phyloP scores from a whole-genome alignment of 1,140 invertebrate genomes.

The Listronotus oregonensis region DNA sequence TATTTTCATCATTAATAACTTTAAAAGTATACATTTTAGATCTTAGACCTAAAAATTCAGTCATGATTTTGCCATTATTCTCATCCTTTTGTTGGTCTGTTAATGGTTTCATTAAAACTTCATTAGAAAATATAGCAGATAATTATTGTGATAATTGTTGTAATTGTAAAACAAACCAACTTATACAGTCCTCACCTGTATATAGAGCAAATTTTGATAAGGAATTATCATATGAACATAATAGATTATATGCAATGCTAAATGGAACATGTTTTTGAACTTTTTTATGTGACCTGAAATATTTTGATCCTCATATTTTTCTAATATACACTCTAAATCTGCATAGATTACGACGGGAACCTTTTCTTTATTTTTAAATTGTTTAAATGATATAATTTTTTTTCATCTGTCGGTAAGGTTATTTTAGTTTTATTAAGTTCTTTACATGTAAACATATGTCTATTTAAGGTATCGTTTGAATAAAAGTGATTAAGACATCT shows the following conservation, averaged over 20 bases:
- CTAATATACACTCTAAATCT: constrained; percentile 49
- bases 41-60: too few species aligned
- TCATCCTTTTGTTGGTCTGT: constrained; percentile 5
- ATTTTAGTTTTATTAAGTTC: constrained; percentile 32
- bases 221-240: constrained; percentile 36
- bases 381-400: constrained; percentile 20
- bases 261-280: constrained; percentile 50
- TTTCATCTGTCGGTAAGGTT: constrained; percentile 34
- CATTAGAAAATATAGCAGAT: constrained; percentile 31
- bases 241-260: constrained; percentile 30
- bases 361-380: constrained; percentile 34
- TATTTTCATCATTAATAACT: too few species aligned
- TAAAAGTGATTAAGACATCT: constrained; percentile 41
- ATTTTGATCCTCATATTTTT: constrained; percentile 9
- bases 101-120: constrained; percentile 28
- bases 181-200: constrained; percentile 30
- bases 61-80: too few species aligned
- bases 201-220: constrained; percentile 46
- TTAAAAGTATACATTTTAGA: too few species aligned
- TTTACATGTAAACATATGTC: constrained; percentile 34
- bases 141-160: constrained; percentile 32
- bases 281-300: constrained; percentile 3
- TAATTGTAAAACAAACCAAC: constrained; percentile 37
- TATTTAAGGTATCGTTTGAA: constrained; percentile 22
- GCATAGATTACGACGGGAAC: constrained; percentile 51